A percentile compares a stretch with the other conserved stretches of the same genome.
Conservation (phyloP, 2,888 invertebrate genomes). For the Agrochola litura region DNA sequence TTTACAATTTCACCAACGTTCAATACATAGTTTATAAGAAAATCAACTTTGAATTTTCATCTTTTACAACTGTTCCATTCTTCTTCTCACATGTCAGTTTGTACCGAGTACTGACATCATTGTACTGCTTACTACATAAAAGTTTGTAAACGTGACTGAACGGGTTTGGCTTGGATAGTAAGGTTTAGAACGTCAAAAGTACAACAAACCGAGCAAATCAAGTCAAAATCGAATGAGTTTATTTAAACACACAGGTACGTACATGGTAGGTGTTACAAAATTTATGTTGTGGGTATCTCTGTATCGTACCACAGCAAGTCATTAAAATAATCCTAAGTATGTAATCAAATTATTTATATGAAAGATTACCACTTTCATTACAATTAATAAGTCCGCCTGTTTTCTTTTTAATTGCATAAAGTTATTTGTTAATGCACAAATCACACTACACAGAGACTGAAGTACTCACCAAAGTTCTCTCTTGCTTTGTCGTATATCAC, state of each 20-base stretch:
- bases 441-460: not conserved
- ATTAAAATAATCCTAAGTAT: not conserved
- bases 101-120: not conserved
- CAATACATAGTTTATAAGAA: slow-evolving; percentile 26
- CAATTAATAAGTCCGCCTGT: not conserved
- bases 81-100: not conserved
- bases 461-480: not conserved
- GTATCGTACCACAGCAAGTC: not conserved
- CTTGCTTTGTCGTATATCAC: slow-evolving; percentile 9
- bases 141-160: not conserved
- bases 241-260: not conserved
- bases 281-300: too few species aligned
- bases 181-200: not conserved
- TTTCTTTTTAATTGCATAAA: not conserved
- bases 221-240: too few species aligned
- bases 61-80: not conserved
- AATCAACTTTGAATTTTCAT: slow-evolving; percentile 22
- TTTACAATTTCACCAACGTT: slow-evolving; percentile 23
- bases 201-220: not conserved
- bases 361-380: not conserved
- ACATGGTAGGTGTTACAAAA: not conserved
- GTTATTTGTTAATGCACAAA: not conserved
- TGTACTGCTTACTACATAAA: not conserved
- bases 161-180: not conserved
- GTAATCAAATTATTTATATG: not conserved